phyloP scores from a whole-genome alignment of 2,888 invertebrate genomes.

The Eudasyphora cyanicolor region DNA sequence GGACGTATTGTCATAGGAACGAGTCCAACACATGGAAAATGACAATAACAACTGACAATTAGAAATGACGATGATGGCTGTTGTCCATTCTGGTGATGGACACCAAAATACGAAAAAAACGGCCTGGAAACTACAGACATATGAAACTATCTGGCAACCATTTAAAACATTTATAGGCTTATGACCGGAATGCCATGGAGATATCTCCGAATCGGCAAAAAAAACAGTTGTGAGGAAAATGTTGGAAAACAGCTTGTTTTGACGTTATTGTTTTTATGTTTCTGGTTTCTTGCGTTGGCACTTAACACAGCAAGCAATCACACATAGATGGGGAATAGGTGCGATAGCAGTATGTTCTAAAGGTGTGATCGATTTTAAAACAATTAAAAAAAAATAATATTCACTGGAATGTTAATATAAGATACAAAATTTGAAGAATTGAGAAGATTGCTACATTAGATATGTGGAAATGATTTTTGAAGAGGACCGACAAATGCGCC shows the following conservation, averaged over 20 bases:
- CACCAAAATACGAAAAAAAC: constrained; percentile 23
- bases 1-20: constrained; percentile 59
- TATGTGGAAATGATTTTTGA: no score
- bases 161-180: constrained; percentile 50
- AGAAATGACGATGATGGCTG: constrained; percentile 59
- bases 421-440: no score
- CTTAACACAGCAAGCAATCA: constrained; percentile 20
- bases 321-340: not conserved
- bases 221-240: constrained; percentile 8
- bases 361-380: no score
- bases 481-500: no score
- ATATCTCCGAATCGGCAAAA: not conserved
- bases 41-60: constrained; percentile 62
- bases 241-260: constrained; percentile 47
- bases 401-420: no score
- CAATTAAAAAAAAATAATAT: no score
- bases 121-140: not conserved
- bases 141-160: constrained; percentile 25
- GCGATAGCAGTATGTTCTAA: not conserved
- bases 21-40: constrained; percentile 32
- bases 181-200: constrained; percentile 20
- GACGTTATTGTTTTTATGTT: constrained; percentile 25
- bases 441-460: no score
- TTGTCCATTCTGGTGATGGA: constrained; percentile 59
- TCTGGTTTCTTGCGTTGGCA: constrained; percentile 12